A percentile compares a stretch with the other conserved stretches of the same genome.
These are phyloP conservation scores for Patella depressa DNA, from an alignment of 2,888 invertebrate species.

Conservation along the genomic window DNA sequence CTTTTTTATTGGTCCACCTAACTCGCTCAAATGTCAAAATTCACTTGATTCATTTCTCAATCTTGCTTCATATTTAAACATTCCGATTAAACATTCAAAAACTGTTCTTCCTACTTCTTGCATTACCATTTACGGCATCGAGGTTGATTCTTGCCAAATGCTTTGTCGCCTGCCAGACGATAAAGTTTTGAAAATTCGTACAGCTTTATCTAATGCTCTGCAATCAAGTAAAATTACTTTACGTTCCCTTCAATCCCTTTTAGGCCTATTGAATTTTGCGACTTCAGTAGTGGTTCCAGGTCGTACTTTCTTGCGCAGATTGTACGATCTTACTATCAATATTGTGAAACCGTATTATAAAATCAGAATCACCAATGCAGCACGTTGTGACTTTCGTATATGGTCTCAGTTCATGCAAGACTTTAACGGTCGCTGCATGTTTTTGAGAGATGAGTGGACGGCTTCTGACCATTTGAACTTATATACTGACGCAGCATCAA, in stretches of 20 bases:
- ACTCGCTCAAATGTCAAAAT: background rate
- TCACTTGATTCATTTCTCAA: background rate
- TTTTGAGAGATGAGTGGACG: background rate
- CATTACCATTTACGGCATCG: background rate
- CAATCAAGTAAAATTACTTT: background rate
- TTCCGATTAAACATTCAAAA: background rate
- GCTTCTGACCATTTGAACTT: background rate
- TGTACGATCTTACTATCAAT: background rate
- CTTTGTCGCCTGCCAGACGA: background rate
- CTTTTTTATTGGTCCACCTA: background rate
- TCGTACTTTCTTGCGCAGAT: background rate
- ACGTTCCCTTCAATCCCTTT: background rate
- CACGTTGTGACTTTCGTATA: background rate
- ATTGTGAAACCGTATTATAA: background rate
- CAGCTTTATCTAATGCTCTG: background rate
- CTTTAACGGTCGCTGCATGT: background rate
- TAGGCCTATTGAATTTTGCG: background rate
- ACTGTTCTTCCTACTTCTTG: background rate
- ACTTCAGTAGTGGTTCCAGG: background rate
- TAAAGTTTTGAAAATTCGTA: background rate
- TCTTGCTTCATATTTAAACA: background rate
- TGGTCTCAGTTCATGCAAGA: background rate
- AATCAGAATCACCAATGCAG: background rate
- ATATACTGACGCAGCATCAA: too few species aligned
- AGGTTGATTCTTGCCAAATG: constrained; percentile 6